Evolutionary conservation across 2,888 invertebrate genomes (phyloP).

Genomic region (Tiliacea citrago): DNA sequence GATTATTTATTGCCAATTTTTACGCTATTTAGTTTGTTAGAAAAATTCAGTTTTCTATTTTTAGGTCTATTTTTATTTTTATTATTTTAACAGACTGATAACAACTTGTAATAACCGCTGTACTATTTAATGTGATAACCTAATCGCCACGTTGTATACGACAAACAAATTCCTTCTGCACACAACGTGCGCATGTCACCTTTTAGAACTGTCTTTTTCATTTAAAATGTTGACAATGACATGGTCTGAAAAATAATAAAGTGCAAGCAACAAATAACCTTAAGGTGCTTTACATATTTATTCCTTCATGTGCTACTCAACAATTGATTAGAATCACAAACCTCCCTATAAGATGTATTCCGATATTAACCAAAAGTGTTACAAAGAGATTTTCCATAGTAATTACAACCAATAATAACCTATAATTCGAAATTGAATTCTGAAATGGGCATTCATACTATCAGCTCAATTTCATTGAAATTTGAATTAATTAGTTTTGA

Average conservation of each 20-base stretch:
- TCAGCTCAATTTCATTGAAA: constrained; percentile 10
- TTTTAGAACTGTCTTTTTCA: neutral
- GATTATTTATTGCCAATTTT: too few species aligned
- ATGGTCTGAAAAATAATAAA: neutral
- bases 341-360: neutral
- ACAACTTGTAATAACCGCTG: too few species aligned
- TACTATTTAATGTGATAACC: too few species aligned
- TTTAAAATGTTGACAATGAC: neutral
- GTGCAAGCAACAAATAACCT: neutral
- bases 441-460: constrained; percentile 1
- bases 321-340: too few species aligned
- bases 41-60: too few species aligned
- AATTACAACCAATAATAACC: constrained; percentile 5
- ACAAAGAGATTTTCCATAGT: neutral
- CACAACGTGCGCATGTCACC: too few species aligned
- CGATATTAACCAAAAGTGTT: neutral
- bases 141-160: too few species aligned
- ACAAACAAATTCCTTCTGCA: neutral
- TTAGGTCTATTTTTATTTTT: too few species aligned
- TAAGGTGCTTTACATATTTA: neutral
- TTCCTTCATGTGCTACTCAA: too few species aligned
- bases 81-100: too few species aligned
- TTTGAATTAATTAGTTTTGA: too few species aligned
- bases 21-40: too few species aligned
- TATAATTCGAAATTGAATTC: constrained; percentile 17